A percentile compares a stretch with the other conserved stretches of the same genome.
These are phyloP conservation scores for Cryptus viduatorius DNA, from an alignment of 2,888 invertebrate genomes.

Conservation along the genomic window DNA sequence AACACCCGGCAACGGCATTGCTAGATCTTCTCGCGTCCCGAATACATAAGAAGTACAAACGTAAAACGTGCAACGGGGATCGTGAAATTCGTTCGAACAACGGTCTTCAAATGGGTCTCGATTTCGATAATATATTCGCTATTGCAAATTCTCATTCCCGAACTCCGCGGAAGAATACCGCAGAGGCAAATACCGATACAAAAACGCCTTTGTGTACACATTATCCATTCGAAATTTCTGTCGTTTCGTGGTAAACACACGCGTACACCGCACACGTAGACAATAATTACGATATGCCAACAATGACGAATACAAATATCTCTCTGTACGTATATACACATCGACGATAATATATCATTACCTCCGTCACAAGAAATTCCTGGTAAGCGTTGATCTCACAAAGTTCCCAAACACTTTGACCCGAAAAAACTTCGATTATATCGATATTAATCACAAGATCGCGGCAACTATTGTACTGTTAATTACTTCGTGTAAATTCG, in stretches of 20 bases:
- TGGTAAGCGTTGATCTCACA: conserved; percentile 17
- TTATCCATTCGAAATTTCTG: too few species aligned
- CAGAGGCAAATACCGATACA: too few species aligned
- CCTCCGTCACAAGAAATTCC: conserved; percentile 53
- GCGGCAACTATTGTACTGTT: not conserved
- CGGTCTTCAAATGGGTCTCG: not conserved
- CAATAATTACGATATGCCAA: not conserved
- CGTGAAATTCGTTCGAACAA: conserved; percentile 47
- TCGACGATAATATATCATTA: conserved; percentile 15
- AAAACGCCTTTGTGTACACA: too few species aligned
- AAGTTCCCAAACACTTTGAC: conserved; percentile 20
- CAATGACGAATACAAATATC: not conserved
- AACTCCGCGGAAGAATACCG: too few species aligned
- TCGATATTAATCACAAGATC: not conserved
- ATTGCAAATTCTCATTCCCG: not conserved
- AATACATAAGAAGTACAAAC: conserved; percentile 56
- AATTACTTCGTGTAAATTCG: not conserved
- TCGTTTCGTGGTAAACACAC: not conserved
- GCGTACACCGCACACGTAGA: not conserved
- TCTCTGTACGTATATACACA: not conserved
- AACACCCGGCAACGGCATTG: conserved; percentile 11
- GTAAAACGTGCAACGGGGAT: conserved; percentile 6
- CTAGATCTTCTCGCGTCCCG: conserved; percentile 55
- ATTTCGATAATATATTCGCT: not conserved
- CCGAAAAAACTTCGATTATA: not conserved